Evolutionary conservation across 2,888 invertebrate genomes (phyloP).

Genomic region (Steinernema carpocapsae): DNA sequence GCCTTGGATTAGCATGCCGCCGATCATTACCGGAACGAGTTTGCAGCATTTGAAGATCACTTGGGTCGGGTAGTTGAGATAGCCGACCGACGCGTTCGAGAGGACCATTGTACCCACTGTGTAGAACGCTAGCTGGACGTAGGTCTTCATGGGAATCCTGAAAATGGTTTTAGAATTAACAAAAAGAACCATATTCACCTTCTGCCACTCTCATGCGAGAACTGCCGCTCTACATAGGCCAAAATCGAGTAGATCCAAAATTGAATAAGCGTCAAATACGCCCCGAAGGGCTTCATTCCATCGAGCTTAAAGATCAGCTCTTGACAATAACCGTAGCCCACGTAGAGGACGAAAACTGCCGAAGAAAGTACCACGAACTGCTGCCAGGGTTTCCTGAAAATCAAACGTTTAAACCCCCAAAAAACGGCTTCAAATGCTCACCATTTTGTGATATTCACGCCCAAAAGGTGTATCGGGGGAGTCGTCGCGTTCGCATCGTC

Average conservation of each 20-base stretch:
- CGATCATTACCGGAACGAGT: conserved; percentile 90
- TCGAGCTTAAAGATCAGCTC: conserved; percentile 89
- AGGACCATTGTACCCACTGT: conserved; percentile 94
- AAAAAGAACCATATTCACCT: conserved; percentile 69
- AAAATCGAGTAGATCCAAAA: conserved; percentile 85
- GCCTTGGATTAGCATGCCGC: conserved; percentile 84
- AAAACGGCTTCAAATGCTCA: conserved; percentile 38
- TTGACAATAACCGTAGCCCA: conserved; percentile 83
- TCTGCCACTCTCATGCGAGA: conserved; percentile 72
- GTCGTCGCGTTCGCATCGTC: conserved; percentile 5
- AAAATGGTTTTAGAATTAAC: conserved; percentile 53
- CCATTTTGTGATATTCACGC: conserved; percentile 30
- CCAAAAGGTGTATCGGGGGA: conserved; percentile 35
- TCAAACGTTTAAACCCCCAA: conserved; percentile 40
- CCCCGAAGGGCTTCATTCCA: conserved; percentile 85
- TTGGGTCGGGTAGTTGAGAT: conserved; percentile 94
- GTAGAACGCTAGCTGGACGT: conserved; percentile 81
- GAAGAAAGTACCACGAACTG: conserved; percentile 76
- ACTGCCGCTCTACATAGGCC: conserved; percentile 78
- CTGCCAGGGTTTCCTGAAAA: conserved; percentile 56
- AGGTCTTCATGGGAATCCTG: conserved; percentile 84
- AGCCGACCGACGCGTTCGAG: conserved; percentile 90
- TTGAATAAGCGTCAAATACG: conserved; percentile 89
- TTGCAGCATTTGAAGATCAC: conserved; percentile 97
- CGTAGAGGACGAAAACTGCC: conserved; percentile 85